Evolutionary conservation across 2,797 vertebrate species (phyloP), one percentile per base, ranked within the genome.

Genomic region (Champsocephalus gunnari): DNA sequence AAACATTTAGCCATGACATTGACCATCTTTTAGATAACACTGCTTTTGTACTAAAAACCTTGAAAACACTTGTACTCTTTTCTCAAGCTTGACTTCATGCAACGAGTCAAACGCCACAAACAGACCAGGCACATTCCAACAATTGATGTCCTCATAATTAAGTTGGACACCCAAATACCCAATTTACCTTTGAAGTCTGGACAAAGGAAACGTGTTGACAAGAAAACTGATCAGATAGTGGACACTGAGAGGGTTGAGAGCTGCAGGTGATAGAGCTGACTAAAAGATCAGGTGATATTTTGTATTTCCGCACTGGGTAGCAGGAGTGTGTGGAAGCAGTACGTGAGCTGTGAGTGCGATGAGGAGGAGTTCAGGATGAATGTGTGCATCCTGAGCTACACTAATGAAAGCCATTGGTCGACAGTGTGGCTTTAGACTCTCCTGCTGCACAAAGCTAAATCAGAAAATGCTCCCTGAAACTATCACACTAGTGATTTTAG

Each of bases 371-470:
- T 34, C 34, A 50, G 68, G 50, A 62, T 7, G 58, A 73, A 48
- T 8, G 49, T 8, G 48, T 44, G 53, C 61, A 44, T 76, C 45
- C 71, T 69, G 54, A 71, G 62, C 58, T 9, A 53, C 73, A 54
- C 19, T 79, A 83, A 82, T 79, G 76, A 82, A 83, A 85, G 55
- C 68, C 71, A 65, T 81, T 55, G 75, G 75, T 9, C 49, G 45
- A 32, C 64, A 7, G 38, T 16, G 54, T 58, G 9, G 69, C 78
- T 47, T 59, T 57, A 75, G 65, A 44, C 54, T 48, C 71, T 59
- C 70, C 73, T 43, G 72, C 53, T 66, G 71, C 66, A 75, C 67
- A 73, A 83, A 74, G 41, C 55, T 44, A 28, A 58, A 70, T 48
- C 43, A 50, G 44, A 47, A 63, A 45, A 43, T 16, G 1, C 55